phyloP scores from a whole-genome alignment of 2,797 vertebrate species.

The Silurus lanzhouensis region DNA sequence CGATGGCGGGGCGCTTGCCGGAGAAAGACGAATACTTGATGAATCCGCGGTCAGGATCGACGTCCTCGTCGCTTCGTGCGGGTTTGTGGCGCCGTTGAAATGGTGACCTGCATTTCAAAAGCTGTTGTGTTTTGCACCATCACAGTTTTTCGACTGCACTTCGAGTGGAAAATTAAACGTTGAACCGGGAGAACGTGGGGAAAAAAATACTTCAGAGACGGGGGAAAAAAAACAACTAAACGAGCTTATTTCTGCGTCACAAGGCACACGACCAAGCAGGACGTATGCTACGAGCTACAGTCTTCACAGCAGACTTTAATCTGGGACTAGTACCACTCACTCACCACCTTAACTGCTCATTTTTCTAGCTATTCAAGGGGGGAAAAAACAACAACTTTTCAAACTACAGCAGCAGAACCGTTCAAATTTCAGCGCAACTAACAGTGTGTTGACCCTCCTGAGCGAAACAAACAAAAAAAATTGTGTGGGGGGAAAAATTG shows the following conservation, averaged over 20 bases:
- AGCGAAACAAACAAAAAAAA: conserved; percentile 72
- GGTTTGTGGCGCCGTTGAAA: conserved; percentile 52
- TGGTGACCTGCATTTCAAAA: conserved; percentile 57
- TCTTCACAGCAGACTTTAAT: conserved; percentile 62
- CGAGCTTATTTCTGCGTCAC: conserved; percentile 77
- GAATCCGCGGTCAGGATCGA: conserved; percentile 28
- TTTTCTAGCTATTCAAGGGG: conserved; percentile 35
- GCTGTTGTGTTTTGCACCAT: conserved; percentile 8
- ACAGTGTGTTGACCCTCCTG: conserved; percentile 87
- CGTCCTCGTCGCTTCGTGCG: conserved; percentile 15
- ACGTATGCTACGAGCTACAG: conserved; percentile 76
- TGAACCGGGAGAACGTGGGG: conserved; percentile 52
- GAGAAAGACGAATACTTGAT: conserved; percentile 41
- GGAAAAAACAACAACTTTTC: conserved; percentile 9
- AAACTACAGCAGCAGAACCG: conserved; percentile 85
- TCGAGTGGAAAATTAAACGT: conserved; percentile 16
- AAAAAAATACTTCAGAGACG: conserved; percentile 67
- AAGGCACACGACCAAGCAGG: conserved; percentile 85
- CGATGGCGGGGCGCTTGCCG: conserved; percentile 47
- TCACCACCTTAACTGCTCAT: conserved; percentile 61
- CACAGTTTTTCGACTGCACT: conserved; percentile 20
- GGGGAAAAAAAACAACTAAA: conserved; percentile 41
- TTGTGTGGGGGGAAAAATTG: background rate
- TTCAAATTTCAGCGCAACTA: conserved; percentile 79
- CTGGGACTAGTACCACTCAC: conserved; percentile 80